Percentiles rank a stretch among this genome's conserved stretches.
Evolutionary conservation across 1,140 invertebrate genomes (phyloP).

Genomic region (Ceratoteleas bidentatus): DNA sequence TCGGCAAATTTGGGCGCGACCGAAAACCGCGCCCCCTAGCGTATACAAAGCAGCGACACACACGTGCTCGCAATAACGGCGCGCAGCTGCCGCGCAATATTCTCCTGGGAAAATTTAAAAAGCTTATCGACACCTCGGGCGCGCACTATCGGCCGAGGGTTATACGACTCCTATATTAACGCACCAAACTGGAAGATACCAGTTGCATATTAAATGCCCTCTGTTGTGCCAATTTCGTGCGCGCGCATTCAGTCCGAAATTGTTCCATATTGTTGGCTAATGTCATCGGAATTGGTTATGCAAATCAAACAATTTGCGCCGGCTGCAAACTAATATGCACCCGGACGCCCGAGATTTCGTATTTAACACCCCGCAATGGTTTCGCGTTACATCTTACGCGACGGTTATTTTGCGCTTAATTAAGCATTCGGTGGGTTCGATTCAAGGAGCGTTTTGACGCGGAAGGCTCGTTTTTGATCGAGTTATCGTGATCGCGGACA

Average conservation of each 20-base stretch:
- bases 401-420: conserved; percentile 21
- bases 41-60: conserved; percentile 58
- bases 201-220: conserved; percentile 60
- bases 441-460: neutral
- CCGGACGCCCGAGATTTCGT: conserved; percentile 30
- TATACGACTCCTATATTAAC: conserved; percentile 50
- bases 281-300: conserved; percentile 57
- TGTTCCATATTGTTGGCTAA: conserved; percentile 59
- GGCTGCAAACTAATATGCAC: conserved; percentile 38
- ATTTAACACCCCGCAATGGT: conserved; percentile 32
- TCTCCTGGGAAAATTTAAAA: conserved; percentile 66
- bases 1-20: too few species aligned
- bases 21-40: conserved; percentile 9
- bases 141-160: conserved; percentile 47
- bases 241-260: conserved; percentile 52
- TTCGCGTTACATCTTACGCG: conserved; percentile 13
- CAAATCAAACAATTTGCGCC: conserved; percentile 57
- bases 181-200: conserved; percentile 57
- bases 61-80: conserved; percentile 65
- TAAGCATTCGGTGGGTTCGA: conserved; percentile 17
- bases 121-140: conserved; percentile 65
- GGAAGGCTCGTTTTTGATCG: conserved; percentile 4
- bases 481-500: conserved; percentile 7
- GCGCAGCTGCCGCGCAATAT: conserved; percentile 61
- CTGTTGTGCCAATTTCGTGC: conserved; percentile 22